Evolutionary conservation across 2,888 invertebrate genomes (phyloP).

Genomic region (Nebria salina): DNA sequence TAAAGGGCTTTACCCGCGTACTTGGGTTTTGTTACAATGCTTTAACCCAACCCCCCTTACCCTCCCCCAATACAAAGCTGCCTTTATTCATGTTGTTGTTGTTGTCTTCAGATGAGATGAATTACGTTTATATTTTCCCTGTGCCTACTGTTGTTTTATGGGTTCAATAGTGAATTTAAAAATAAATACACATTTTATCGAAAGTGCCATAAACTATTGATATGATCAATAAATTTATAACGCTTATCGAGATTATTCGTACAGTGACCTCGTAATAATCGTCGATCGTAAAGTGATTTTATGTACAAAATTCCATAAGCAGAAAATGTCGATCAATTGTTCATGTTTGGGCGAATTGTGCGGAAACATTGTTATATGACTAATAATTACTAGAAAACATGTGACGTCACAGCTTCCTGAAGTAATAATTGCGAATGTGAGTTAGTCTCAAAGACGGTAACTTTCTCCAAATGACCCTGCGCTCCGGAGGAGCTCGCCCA

Average conservation of each 20-base stretch:
- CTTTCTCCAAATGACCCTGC: slow-evolving; percentile 4
- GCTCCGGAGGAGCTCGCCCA: slow-evolving; percentile 2
- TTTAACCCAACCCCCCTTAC: neutral
- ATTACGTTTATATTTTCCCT: neutral
- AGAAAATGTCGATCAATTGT: neutral
- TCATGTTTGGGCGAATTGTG: neutral
- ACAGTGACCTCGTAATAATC: no score
- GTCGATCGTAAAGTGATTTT: no score
- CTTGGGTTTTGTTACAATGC: neutral
- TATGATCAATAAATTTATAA: no score
- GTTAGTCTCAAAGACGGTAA: slow-evolving; percentile 14
- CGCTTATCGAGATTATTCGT: no score
- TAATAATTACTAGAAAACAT: neutral
- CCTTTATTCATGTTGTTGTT: neutral
- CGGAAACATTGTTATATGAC: neutral
- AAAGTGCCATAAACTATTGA: no score
- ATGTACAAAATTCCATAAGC: no score
- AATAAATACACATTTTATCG: no score
- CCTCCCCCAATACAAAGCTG: neutral
- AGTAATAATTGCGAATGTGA: neutral
- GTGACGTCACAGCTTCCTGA: slow-evolving; percentile 17
- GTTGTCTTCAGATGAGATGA: neutral
- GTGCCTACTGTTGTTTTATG: neutral
- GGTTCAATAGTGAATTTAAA: neutral
- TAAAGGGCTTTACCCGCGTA: neutral